Percentiles rank a stretch among this genome's conserved stretches.
phyloP scores from a whole-genome alignment of 2,888 invertebrate genomes.

The Coelinius sp. region DNA sequence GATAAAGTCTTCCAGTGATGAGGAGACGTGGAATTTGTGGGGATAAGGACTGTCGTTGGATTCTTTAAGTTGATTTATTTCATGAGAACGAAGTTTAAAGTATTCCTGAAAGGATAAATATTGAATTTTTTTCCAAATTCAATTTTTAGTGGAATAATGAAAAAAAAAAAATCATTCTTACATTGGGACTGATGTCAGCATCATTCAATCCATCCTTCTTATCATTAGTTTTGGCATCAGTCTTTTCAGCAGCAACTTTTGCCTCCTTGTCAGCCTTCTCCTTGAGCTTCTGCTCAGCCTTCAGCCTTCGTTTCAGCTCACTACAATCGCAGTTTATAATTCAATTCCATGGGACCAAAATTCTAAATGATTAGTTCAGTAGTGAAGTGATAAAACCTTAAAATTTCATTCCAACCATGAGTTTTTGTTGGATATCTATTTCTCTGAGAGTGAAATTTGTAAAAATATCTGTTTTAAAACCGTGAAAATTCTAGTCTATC shows the following conservation, averaged over 20 bases:
- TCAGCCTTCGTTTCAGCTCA: constrained; percentile 92
- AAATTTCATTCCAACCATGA: not conserved
- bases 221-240: constrained; percentile 62
- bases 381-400: not conserved
- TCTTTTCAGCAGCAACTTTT: constrained; percentile 69
- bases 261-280: constrained; percentile 87
- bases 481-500: not conserved
- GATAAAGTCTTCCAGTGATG: constrained; percentile 90
- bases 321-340: constrained; percentile 73
- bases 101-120: constrained; percentile 76
- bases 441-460: too few relatives aligned
- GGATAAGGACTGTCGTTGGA: constrained; percentile 90
- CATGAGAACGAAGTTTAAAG: constrained; percentile 86
- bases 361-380: not conserved
- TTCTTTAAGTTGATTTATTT: constrained; percentile 86
- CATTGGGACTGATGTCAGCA: constrained; percentile 94
- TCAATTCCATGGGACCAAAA: constrained; percentile 12
- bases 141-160: too few relatives aligned
- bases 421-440: not conserved
- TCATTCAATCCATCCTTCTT: constrained; percentile 69
- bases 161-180: constrained; percentile 55
- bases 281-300: constrained; percentile 93
- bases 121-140: too few relatives aligned
- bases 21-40: constrained; percentile 95
- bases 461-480: not conserved